Percentiles rank a stretch among this genome's conserved stretches.
Evolutionary conservation across 2,113 vertebrate species (phyloP).

Genomic region (Hydrochoerus hydrochaeris): DNA sequence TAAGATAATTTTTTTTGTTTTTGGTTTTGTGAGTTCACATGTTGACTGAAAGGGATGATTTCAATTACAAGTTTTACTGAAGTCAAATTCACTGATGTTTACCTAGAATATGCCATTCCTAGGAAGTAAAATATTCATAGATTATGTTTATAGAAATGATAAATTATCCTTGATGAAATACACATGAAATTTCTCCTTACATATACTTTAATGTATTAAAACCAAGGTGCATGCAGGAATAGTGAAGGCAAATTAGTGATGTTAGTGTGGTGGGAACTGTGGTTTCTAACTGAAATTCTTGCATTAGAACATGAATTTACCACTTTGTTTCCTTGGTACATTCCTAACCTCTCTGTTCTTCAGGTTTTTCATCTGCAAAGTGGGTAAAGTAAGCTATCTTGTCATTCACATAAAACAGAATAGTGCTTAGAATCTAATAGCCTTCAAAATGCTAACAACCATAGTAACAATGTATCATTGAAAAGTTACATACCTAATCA

Average conservation of each 20-base stretch:
- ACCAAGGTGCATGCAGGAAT: not conserved
- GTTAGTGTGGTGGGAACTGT: not conserved
- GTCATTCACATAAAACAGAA: not conserved
- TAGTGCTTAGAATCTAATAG: not conserved
- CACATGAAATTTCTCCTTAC: not conserved
- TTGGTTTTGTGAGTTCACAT: not conserved
- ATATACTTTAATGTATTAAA: not conserved
- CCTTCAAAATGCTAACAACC: not conserved
- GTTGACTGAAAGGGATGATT: not conserved
- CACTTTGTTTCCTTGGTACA: not conserved
- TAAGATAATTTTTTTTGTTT: conserved; percentile 33
- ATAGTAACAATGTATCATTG: not conserved
- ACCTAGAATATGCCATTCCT: not conserved
- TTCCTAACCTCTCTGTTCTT: not conserved
- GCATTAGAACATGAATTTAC: not conserved
- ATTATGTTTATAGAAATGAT: not conserved
- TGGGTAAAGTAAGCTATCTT: not conserved
- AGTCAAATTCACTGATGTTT: conserved; percentile 20
- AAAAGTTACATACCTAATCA: not conserved
- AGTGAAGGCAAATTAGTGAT: not conserved
- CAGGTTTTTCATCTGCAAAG: not conserved
- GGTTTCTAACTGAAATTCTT: not conserved
- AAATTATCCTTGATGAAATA: not conserved
- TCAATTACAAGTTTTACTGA: conserved; percentile 17
- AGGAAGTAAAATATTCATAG: not conserved